phyloP scores from a whole-genome alignment of 2,113 vertebrate genomes.

The Hyperopisus bebe region DNA sequence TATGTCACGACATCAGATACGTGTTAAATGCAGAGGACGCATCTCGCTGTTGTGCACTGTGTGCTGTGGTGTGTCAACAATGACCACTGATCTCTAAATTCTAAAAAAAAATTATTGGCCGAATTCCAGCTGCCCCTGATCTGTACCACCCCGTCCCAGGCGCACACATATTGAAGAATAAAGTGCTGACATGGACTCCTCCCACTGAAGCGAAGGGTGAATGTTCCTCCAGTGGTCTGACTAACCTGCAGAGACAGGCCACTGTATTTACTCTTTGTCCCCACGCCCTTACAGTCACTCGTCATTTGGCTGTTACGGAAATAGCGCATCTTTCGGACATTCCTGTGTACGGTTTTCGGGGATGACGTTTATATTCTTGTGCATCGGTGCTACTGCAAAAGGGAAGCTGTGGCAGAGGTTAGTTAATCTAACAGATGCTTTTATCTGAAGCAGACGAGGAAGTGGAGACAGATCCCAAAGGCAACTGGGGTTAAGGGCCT shows the following conservation, averaged over 20 bases:
- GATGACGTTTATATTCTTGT: background rate
- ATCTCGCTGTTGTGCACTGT: too few relatives aligned
- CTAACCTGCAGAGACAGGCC: background rate
- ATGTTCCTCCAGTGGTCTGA: background rate
- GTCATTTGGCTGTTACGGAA: background rate
- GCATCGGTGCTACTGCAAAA: background rate
- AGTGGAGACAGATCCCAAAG: background rate
- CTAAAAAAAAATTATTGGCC: background rate
- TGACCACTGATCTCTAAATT: too few relatives aligned
- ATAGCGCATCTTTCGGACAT: background rate
- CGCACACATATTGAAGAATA: background rate
- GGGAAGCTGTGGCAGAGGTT: background rate
- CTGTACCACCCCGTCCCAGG: background rate
- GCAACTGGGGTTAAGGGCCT: background rate
- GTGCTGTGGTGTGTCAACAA: too few relatives aligned
- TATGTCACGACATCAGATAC: too few relatives aligned
- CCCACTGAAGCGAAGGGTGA: background rate
- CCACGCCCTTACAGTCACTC: background rate
- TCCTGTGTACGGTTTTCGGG: background rate
- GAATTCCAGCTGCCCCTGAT: background rate
- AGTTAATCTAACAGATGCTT: background rate
- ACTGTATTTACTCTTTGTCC: background rate
- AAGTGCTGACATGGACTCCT: background rate
- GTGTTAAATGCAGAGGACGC: too few relatives aligned
- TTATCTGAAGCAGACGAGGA: background rate